Percentiles rank a stretch among this genome's conserved stretches.
phyloP scores from a whole-genome alignment of 2,797 vertebrate genomes.

The Gobionotothen gibberifrons region DNA sequence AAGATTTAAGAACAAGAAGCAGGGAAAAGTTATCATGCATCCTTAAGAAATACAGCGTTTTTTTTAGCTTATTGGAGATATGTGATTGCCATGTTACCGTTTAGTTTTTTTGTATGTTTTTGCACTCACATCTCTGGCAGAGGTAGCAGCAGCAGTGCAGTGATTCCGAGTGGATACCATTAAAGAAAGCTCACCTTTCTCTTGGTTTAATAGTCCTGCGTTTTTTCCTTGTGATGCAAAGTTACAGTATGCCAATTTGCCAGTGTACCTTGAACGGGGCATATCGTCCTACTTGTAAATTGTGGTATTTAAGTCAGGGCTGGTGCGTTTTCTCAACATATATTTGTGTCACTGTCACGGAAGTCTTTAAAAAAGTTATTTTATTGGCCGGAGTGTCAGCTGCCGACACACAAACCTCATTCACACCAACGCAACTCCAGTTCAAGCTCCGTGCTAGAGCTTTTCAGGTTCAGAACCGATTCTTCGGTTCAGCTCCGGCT shows the following conservation, averaged over 20 bases:
- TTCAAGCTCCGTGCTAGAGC: too few species aligned
- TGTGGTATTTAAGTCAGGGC: not conserved
- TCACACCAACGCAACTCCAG: too few species aligned
- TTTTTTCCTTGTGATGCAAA: not conserved
- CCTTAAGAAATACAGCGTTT: too few species aligned
- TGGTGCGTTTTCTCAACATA: not conserved
- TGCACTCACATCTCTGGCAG: not conserved
- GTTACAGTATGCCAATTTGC: not conserved
- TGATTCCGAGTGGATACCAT: not conserved
- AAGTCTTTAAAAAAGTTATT: not conserved
- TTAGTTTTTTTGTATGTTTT: not conserved
- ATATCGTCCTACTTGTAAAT: not conserved
- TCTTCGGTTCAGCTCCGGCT: too few species aligned
- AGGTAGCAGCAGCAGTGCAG: not conserved
- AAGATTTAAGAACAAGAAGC: too few species aligned
- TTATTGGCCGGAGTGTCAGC: slow-evolving; percentile 3
- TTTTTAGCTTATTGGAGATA: too few species aligned
- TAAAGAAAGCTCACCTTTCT: slow-evolving; percentile 6
- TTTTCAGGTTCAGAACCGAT: too few species aligned
- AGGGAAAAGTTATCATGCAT: too few species aligned
- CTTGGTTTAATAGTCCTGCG: not conserved
- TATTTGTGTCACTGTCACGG: not conserved
- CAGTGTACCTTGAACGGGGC: not conserved
- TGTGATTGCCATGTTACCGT: too few species aligned
- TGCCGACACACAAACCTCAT: slow-evolving; percentile 47